A percentile compares a stretch with the other conserved stretches of the same genome.
Conservation (phyloP, 23 tunicate species). For the Diplosoma virens region DNA sequence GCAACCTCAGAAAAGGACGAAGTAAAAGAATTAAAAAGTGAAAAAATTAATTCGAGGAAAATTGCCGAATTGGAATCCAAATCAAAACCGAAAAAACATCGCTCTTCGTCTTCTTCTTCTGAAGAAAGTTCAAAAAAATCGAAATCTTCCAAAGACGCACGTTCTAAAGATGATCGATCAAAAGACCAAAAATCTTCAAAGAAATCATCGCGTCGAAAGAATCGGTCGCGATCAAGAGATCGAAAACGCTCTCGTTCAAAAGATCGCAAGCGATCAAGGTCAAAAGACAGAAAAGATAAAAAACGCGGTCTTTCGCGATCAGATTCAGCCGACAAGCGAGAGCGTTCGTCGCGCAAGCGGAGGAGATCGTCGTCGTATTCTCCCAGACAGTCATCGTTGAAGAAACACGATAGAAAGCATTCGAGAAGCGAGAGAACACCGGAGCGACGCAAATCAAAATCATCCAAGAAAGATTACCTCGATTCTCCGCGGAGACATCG, state of each 20-base stretch:
- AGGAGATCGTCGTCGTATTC: background rate
- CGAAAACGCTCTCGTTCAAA: constrained; percentile 13
- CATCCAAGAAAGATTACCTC: background rate
- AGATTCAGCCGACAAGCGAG: background rate
- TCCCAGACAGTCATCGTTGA: background rate
- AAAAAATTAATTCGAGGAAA: no score
- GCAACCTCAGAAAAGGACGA: no score
- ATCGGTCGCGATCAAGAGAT: background rate
- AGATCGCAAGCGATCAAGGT: constrained; percentile 16
- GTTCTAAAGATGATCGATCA: background rate
- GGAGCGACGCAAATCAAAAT: background rate
- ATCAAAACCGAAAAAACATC: background rate
- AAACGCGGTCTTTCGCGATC: background rate
- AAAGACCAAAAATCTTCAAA: background rate
- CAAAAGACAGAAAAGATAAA: constrained; percentile 10
- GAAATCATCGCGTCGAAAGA: background rate
- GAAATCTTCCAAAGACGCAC: background rate
- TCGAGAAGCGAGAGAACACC: background rate
- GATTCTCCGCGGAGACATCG: background rate
- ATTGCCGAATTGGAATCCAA: no score
- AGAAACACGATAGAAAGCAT: background rate
- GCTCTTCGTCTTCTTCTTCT: background rate
- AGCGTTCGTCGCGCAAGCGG: background rate
- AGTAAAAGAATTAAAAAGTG: no score
- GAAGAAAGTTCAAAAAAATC: background rate